Evolutionary conservation across 1,140 invertebrate genomes (phyloP).

Genomic region (Galendromus occidentalis): DNA sequence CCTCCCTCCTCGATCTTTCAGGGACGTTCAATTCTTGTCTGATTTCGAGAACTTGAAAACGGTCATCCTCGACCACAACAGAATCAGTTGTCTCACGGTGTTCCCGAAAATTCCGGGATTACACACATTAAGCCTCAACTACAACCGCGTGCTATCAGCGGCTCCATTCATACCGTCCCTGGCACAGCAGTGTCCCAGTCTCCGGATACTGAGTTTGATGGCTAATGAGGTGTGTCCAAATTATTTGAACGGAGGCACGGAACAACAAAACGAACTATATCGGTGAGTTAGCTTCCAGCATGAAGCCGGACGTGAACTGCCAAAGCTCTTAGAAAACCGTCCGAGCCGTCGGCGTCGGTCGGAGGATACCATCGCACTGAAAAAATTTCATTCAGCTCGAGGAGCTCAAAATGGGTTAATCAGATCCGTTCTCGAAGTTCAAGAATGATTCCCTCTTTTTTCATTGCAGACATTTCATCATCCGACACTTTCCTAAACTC

Average conservation of each 20-base stretch:
- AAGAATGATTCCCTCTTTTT: no score
- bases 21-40: background rate
- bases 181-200: background rate
- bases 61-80: background rate
- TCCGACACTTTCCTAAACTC: no score
- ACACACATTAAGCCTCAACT: background rate
- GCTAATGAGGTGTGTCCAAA: background rate
- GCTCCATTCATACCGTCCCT: background rate
- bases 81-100: background rate
- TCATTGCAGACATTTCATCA: no score
- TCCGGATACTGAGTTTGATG: background rate
- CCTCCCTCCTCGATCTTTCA: background rate
- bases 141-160: background rate
- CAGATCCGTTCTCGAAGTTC: no score
- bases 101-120: background rate
- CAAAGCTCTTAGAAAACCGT: no score
- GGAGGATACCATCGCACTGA: no score
- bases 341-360: no score
- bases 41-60: background rate
- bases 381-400: no score
- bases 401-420: no score
- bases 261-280: conserved; percentile 9
- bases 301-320: no score
- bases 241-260: background rate
- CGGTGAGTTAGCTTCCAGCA: background rate